phyloP scores from a whole-genome alignment of 2,113 vertebrate species.

The Corvus hawaiiensis region DNA sequence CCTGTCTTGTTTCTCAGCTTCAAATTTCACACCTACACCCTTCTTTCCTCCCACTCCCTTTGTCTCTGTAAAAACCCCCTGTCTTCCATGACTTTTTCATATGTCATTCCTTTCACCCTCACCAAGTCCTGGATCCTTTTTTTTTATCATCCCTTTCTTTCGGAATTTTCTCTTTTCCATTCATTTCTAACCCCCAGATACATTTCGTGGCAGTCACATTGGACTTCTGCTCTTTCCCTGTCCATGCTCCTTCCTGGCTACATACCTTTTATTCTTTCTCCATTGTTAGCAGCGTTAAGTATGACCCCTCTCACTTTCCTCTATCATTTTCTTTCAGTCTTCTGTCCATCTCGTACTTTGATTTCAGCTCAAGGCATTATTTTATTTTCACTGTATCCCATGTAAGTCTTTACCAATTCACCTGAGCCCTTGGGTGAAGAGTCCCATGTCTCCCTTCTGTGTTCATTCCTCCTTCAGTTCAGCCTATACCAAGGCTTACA shows the following conservation, averaged over 20 bases:
- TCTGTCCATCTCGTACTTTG: neutral
- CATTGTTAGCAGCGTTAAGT: neutral
- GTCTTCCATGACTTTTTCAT: conserved; percentile 9
- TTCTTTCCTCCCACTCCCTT: conserved; percentile 39
- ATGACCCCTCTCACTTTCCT: neutral
- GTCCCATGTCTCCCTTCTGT: neutral
- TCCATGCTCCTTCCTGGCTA: neutral
- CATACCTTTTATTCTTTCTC: neutral
- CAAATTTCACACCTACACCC: conserved; percentile 28
- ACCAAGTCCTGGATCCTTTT: neutral
- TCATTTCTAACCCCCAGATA: neutral
- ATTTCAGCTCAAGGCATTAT: neutral
- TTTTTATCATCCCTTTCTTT: neutral
- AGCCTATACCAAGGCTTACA: neutral
- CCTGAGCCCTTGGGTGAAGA: neutral
- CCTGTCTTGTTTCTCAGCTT: conserved; percentile 14
- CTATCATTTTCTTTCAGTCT: neutral
- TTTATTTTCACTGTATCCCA: neutral
- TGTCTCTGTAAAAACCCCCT: neutral
- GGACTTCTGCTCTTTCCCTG: neutral
- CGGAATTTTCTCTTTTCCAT: neutral
- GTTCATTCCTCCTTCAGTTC: neutral
- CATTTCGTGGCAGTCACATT: neutral
- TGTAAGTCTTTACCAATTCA: neutral
- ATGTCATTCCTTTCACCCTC: neutral